These are phyloP conservation scores for Apostichopus parvimensis DNA, from an alignment of 35 echinoderm and acorn worm species.

Conservation along the genomic window DNA sequence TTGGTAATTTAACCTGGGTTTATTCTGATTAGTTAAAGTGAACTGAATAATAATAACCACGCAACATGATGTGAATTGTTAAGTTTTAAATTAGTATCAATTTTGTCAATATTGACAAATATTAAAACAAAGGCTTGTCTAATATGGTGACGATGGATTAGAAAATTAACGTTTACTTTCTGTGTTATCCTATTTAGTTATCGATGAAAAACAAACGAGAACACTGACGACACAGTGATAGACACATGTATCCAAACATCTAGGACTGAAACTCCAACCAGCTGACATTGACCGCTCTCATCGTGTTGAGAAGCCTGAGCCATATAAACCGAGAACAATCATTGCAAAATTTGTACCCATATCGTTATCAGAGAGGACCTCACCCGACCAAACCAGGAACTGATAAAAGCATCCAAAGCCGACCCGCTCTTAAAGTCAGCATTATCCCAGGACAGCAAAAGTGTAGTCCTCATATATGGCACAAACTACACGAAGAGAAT, in stretches of 20 bases:
- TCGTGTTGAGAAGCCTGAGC: neutral
- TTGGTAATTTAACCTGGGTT: too few relatives aligned
- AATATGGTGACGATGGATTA: too few relatives aligned
- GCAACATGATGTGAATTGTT: too few relatives aligned
- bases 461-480: neutral
- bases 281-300: constrained; percentile 11
- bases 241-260: constrained; percentile 7
- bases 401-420: neutral
- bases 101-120: too few relatives aligned
- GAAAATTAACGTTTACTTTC: too few relatives aligned
- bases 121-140: too few relatives aligned
- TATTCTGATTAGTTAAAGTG: too few relatives aligned
- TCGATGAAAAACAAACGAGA: constrained; percentile 9
- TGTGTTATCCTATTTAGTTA: neutral
- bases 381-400: neutral
- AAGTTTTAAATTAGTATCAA: too few relatives aligned
- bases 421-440: neutral
- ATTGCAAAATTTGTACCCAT: neutral
- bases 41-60: too few relatives aligned
- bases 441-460: neutral
- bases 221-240: neutral
- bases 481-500: constrained; percentile 19
- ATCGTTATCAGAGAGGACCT: constrained; percentile 1
- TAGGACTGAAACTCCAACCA: neutral
- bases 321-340: neutral